phyloP scores from a whole-genome alignment of 2,113 vertebrate species.

The Xyrauchen texanus region DNA sequence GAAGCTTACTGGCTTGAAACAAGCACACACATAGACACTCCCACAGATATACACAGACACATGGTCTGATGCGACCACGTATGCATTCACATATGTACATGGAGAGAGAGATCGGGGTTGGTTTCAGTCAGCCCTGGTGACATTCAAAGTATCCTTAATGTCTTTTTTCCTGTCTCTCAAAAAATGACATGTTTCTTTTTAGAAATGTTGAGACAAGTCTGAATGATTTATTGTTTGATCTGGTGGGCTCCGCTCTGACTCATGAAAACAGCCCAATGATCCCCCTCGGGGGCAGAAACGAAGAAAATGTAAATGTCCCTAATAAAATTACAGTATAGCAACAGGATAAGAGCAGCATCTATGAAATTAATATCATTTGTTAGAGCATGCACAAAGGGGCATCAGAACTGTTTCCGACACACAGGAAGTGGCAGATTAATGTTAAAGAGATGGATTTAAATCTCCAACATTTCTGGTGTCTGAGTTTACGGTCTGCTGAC shows the following conservation, averaged over 20 bases:
- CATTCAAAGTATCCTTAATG: conserved; percentile 46
- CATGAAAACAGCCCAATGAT: conserved; percentile 58
- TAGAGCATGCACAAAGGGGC: conserved; percentile 66
- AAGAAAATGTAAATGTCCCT: conserved; percentile 70
- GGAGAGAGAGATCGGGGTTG: conserved; percentile 23
- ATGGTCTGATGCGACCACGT: conserved; percentile 14
- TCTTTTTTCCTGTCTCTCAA: neutral
- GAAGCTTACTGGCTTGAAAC: conserved; percentile 64
- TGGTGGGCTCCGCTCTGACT: conserved; percentile 64
- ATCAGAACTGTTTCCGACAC: conserved; percentile 69
- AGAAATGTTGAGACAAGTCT: conserved; percentile 69
- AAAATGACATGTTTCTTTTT: conserved; percentile 60
- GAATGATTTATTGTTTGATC: conserved; percentile 70
- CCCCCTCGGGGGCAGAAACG: conserved; percentile 56
- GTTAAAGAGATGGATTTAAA: conserved; percentile 68
- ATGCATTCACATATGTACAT: conserved; percentile 12
- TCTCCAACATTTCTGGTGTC: conserved; percentile 65
- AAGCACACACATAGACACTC: conserved; percentile 8
- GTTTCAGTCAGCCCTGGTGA: conserved; percentile 32
- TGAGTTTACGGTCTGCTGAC: conserved; percentile 46
- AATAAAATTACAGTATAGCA: conserved; percentile 73
- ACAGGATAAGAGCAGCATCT: conserved; percentile 66
- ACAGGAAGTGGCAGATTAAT: conserved; percentile 70
- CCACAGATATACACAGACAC: conserved; percentile 28
- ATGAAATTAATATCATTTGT: conserved; percentile 74